These are phyloP conservation scores for Pachliopta kotzebuea DNA, from an alignment of 2,888 invertebrate species.

Conservation along the genomic window DNA sequence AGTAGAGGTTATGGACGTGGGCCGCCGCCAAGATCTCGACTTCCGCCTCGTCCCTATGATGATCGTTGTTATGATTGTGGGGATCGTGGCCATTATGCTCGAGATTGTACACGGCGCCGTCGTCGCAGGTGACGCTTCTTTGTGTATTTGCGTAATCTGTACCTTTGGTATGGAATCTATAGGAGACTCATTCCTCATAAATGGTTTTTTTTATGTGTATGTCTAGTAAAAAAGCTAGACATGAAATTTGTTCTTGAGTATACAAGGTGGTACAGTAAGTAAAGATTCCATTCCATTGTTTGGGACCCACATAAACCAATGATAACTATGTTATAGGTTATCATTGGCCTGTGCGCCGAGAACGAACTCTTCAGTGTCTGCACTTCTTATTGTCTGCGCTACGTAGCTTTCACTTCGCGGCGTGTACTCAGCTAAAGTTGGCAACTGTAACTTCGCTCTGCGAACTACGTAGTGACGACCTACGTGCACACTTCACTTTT, in stretches of 20 bases:
- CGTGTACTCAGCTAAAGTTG: constrained; percentile 73
- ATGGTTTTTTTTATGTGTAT: constrained; percentile 1
- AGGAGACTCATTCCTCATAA: constrained; percentile 31
- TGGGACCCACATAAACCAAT: constrained; percentile 74
- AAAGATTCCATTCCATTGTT: constrained; percentile 67
- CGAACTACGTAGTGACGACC: constrained; percentile 75
- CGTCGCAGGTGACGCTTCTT: constrained; percentile 71
- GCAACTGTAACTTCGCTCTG: constrained; percentile 74
- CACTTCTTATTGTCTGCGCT: constrained; percentile 80
- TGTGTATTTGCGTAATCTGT: constrained; percentile 33
- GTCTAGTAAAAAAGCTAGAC: background rate
- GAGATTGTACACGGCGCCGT: constrained; percentile 90
- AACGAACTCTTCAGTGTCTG: constrained; percentile 77
- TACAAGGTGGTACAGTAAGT: constrained; percentile 23
- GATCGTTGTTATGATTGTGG: constrained; percentile 98
- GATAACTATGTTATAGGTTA: constrained; percentile 82
- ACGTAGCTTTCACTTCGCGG: constrained; percentile 78
- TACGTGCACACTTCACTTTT: constrained; percentile 73
- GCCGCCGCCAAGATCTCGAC: constrained; percentile 79
- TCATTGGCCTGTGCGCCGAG: constrained; percentile 81
- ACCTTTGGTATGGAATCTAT: constrained; percentile 57
- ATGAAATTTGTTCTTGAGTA: background rate
- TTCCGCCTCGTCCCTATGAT: constrained; percentile 92
- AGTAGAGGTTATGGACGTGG: constrained; percentile 83
- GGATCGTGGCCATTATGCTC: constrained; percentile 95